These are phyloP conservation scores for Proisotoma minuta DNA, from an alignment of 2,888 invertebrate genomes.

Conservation along the genomic window DNA sequence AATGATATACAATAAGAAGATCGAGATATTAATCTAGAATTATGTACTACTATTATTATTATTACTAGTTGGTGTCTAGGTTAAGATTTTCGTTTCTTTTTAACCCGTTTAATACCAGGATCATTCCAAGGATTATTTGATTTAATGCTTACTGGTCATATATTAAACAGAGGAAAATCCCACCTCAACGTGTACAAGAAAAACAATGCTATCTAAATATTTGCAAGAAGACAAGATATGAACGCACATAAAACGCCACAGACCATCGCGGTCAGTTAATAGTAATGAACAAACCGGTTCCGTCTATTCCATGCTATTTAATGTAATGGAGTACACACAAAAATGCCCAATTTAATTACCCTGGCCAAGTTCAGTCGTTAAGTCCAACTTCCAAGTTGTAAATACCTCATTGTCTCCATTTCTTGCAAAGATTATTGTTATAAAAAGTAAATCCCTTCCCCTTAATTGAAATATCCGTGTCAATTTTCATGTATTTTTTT, in stretches of 20 bases:
- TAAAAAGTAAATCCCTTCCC: no score
- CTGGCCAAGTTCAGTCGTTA: slow-evolving; percentile 5
- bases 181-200: not conserved
- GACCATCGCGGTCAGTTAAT: slow-evolving; percentile 8
- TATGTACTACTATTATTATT: no score
- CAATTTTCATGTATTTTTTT: no score
- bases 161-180: not conserved
- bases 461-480: no score
- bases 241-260: not conserved
- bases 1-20: no score
- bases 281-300: slow-evolving; percentile 12
- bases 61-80: no score
- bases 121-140: no score
- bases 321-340: not conserved
- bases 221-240: not conserved
- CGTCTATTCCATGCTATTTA: no score
- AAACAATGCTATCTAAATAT: not conserved
- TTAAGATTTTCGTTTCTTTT: not conserved
- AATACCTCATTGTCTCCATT: no score
- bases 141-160: not conserved
- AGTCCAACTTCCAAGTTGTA: not conserved
- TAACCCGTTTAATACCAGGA: not conserved
- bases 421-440: no score
- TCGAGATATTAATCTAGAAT: no score
- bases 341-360: slow-evolving; percentile 4